Evolutionary conservation across 2,888 invertebrate species (phyloP).

Genomic region (Sarcophaga subvicina): DNA sequence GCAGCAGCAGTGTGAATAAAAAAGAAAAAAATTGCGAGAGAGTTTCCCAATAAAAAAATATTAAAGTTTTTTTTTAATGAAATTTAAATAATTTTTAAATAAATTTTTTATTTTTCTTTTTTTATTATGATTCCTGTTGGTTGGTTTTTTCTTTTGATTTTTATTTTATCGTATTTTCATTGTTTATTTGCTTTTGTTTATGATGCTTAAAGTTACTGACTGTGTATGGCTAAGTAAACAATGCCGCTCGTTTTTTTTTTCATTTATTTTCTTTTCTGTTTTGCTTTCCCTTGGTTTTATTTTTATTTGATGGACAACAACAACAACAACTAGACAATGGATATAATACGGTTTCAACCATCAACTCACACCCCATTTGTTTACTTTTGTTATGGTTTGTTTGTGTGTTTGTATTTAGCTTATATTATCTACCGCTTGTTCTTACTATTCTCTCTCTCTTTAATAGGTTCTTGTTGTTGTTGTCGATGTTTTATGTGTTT

Average conservation of each 20-base stretch:
- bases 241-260: background rate
- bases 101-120: no score
- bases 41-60: no score
- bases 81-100: no score
- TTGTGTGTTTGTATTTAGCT: background rate
- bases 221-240: background rate
- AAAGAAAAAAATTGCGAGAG: no score
- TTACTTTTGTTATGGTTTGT: conserved; percentile 9
- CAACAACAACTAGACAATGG: background rate
- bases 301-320: background rate
- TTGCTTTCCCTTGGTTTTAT: background rate
- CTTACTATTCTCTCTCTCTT: background rate
- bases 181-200: background rate
- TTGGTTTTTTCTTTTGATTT: no score
- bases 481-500: background rate
- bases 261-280: background rate
- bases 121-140: no score
- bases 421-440: background rate
- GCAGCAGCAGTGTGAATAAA: no score
- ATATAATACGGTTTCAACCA: background rate
- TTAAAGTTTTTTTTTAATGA: no score
- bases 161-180: background rate
- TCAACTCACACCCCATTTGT: background rate
- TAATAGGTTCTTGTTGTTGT: no score
- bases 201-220: background rate